Evolutionary conservation across 92 coral and sea anemone species (phyloP).

Genomic region (Micromussa lordhowensis): DNA sequence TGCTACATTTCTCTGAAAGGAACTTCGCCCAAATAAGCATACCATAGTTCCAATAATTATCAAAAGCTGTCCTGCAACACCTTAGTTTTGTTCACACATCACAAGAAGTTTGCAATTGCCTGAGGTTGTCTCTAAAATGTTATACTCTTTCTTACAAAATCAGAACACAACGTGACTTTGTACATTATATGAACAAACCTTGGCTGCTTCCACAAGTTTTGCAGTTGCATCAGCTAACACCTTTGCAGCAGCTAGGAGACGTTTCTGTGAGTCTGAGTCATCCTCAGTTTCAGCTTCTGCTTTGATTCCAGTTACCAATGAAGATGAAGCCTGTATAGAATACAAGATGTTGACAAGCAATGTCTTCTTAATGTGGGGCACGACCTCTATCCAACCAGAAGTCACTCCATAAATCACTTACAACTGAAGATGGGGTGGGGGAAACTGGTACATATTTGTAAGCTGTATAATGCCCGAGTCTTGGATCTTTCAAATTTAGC

Average conservation of each 20-base stretch:
- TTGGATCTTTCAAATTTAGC: not conserved
- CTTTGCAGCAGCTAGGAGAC: conserved; percentile 97
- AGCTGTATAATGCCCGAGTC: too few relatives aligned
- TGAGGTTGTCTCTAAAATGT: not conserved
- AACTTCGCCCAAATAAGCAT: too few relatives aligned
- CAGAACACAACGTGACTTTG: too few relatives aligned
- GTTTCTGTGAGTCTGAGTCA: conserved; percentile 92
- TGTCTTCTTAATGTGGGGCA: not conserved
- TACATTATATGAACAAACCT: conserved; percentile 55
- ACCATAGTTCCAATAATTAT: not conserved
- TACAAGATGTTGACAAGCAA: not conserved
- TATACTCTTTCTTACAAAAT: not conserved
- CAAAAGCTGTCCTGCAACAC: not conserved
- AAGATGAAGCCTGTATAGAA: conserved; percentile 85
- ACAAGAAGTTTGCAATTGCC: too few relatives aligned
- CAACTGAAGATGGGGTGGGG: not conserved
- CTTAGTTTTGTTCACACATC: not conserved
- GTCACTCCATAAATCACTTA: not conserved
- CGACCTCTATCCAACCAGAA: too few relatives aligned
- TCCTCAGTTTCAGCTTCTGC: conserved; percentile 93
- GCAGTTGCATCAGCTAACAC: conserved; percentile 98
- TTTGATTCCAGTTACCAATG: conserved; percentile 95
- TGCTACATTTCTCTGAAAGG: too few relatives aligned
- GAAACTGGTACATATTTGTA: too few relatives aligned
- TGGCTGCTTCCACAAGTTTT: conserved; percentile 99